phyloP scores from a whole-genome alignment of 2,888 invertebrate genomes.

The Papilio protenor region DNA sequence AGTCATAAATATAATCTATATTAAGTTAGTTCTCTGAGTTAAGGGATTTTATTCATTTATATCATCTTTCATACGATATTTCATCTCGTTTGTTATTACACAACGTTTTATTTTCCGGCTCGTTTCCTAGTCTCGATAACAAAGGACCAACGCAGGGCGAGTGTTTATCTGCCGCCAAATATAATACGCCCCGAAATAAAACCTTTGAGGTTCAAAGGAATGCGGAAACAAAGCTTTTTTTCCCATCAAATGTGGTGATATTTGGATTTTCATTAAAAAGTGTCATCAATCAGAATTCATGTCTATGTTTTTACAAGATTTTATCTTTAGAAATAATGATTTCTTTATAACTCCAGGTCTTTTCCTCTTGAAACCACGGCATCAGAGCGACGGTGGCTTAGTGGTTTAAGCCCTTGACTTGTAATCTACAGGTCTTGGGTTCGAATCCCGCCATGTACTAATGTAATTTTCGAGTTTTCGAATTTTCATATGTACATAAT shows the following conservation, averaged over 20 bases:
- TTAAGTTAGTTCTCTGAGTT: background rate
- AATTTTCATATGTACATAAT: no score
- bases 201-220: slow-evolving; percentile 38
- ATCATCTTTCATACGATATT: slow-evolving; percentile 30
- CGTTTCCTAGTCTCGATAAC: slow-evolving; percentile 41
- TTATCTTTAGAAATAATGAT: background rate
- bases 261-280: slow-evolving; percentile 26
- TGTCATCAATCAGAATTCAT: background rate
- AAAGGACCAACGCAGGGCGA: slow-evolving; percentile 34
- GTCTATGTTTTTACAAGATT: background rate
- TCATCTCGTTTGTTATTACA: slow-evolving; percentile 8
- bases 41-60: background rate
- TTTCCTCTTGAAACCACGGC: no score
- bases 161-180: slow-evolving; percentile 39
- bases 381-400: no score
- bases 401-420: no score
- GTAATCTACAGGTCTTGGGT: no score
- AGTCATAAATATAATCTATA: background rate
- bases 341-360: background rate
- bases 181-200: slow-evolving; percentile 36
- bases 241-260: slow-evolving; percentile 23
- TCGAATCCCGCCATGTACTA: no score
- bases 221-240: slow-evolving; percentile 36
- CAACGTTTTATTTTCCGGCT: slow-evolving; percentile 37
- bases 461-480: no score